Evolutionary conservation across 64 coral and sea anemone species (phyloP), one percentile per base, ranked within the genome.

Genomic region (Acropora yongei): DNA sequence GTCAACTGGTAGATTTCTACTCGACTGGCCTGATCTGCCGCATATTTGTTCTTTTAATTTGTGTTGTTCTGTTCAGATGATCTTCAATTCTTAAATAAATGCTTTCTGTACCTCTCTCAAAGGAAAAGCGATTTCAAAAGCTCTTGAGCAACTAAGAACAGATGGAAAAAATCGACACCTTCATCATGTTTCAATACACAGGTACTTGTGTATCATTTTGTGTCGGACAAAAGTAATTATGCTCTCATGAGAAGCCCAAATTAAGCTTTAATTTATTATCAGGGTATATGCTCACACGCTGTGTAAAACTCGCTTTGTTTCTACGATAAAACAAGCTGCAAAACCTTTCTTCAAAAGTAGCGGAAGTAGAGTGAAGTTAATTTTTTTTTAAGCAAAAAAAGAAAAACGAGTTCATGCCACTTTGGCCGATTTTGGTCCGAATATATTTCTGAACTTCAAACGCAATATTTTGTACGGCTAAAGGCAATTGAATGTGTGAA

Each of bases 81-180:
- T 1, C 51, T 55, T 55, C 51, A 55, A 55, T 7, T 7, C 10
- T 55, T 7, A 55, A 55, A 7, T 5, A 55, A 55, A 55, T 55
- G 5, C 6, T 10, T 10, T 7, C 51, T 55, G 10, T 66, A 47
- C 46, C 41, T 20, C 0, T 44, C 44, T 69, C 5, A 49, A 18
- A 44, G 55, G 17, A 45, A 69, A 46, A n/a, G 44, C 8, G 61
- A 41, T 69, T 69, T 84, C 65, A 45, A 47, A 47, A 48, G 78
- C 51, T 8, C n/a, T 41, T 47, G 58, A 5, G 9, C 14, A 71
- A 57, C 61, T 8, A 71, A 47, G 13, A 45, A n/a, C 82, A 84
- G 44, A 84, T 84, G 82, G 49, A 83, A 84, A 84, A 71, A 63
- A 47, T 71, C 65, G 71, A 49, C 82, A 71, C 82, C 82, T 84